phyloP scores from a whole-genome alignment of 2,888 invertebrate genomes.

The Catocala sponsa region DNA sequence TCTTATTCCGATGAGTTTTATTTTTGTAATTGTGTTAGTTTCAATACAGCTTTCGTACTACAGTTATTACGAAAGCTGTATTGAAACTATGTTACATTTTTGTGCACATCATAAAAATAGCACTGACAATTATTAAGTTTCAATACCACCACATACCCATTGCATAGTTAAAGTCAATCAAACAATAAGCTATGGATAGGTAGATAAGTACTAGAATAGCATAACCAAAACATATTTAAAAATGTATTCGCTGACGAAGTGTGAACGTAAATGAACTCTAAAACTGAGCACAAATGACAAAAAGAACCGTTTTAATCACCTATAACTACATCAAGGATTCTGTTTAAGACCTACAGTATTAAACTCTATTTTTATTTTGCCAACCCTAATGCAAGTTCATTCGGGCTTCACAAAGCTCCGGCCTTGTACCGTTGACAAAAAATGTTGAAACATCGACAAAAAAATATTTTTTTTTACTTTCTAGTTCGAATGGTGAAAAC shows the following conservation, averaged over 20 bases:
- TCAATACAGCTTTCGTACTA: too few relatives aligned
- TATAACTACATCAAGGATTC: constrained; percentile 8
- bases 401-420: constrained; percentile 58
- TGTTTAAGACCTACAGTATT: constrained; percentile 4
- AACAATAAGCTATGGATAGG: too few relatives aligned
- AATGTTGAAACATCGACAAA: constrained; percentile 54
- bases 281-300: background rate
- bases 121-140: too few relatives aligned
- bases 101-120: too few relatives aligned
- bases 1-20: too few relatives aligned
- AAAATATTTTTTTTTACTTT: constrained; percentile 42
- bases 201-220: too few relatives aligned
- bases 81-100: too few relatives aligned
- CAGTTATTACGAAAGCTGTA: too few relatives aligned
- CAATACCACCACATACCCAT: too few relatives aligned
- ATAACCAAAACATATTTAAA: too few relatives aligned
- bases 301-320: background rate
- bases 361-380: constrained; percentile 33
- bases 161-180: too few relatives aligned
- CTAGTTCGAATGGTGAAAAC: constrained; percentile 38
- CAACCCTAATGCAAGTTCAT: constrained; percentile 61
- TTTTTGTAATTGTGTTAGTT: too few relatives aligned
- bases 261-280: background rate
- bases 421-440: constrained; percentile 57
- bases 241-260: background rate